Evolutionary conservation across 1,140 invertebrate species (phyloP), one percentile per base, ranked within the genome.

Genomic region (Drosophila azteca): DNA sequence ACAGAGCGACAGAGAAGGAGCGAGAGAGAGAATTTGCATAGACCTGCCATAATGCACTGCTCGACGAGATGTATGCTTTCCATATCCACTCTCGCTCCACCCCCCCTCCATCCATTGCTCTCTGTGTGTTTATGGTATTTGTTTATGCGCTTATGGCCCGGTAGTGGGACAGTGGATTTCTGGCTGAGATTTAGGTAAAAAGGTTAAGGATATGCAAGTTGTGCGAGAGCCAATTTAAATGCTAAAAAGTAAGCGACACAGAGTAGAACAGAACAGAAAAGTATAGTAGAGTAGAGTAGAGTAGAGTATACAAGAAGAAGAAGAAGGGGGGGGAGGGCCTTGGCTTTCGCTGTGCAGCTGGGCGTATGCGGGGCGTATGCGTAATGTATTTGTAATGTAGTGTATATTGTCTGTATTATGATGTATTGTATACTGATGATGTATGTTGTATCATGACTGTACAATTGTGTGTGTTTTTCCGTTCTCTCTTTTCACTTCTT

Each of bases 171-270:
- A 60, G 66, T 67, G 35, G 54, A n/a, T 67, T 60, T n/a, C 73
- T 45, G 22, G 35, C 73, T 75, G 83, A 82, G 82, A 87, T 88
- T 82, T 87, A 55, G 82, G 82, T 87, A 87, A 87, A 79, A 87
- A 87, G 82, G 82, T 87, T 87, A 87, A 85, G 81, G 78, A 85
- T 87, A 85, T 85, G 78, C 69, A 55, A 78, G 74, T 79, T 69
- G 61, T n/a, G 49, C 49, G 53, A 51, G 64, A 63, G 55, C 74
- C 66, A 74, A 87, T 85, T 85, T 85, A 87, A 78, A 85, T 85
- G 82, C 74, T 78, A 82, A 85, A 58, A 71, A 49, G 45, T 20
- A 52, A 61, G 52, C 17, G 17, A 20, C 17, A 20, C 64, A 53
- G 53, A 52, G 46, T n/a, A 35, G 13, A 6, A 26, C 43, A 43